Evolutionary conservation across 2,888 invertebrate species (phyloP), one percentile per base, ranked within the genome.

Genomic region (Acronicta aceris): DNA sequence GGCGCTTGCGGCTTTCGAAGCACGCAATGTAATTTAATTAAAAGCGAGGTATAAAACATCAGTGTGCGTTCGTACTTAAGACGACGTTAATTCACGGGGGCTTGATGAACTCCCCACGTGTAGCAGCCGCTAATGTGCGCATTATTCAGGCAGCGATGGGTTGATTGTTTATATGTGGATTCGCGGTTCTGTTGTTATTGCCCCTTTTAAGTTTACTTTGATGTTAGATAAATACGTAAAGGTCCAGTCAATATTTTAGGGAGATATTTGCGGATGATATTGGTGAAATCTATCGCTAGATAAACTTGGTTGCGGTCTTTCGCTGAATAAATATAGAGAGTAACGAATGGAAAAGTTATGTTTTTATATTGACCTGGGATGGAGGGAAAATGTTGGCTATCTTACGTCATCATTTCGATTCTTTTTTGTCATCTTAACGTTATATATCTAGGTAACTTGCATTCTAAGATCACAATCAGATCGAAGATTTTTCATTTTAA

Each of bases 21-120:
- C 87, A 90, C 90, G 89, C 88, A 81, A 88, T 82, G 86, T 90
- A 89, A 91, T 92, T 92, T 91, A 91, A 92, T 92, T 91, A 92
- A 86, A 89, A 83, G 84, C 83, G 75, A 81, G 78, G 83, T 87
- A 89, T 89, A 89, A 89, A 90, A 90, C 87, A 88, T 83, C 79
- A 83, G 78, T 80, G 81, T 85, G 81, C 79, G 82, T 82, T 83
- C 78, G 84, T 85, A 86, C 87, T 88, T 86, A 86, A 87, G 83
- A 81, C 81, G 78, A 80, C 79, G 84, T 88, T 87, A 88, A 89
- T 87, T 86, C 83, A 73, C 65, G 48, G 66, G 77, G 80, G 76
- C 84, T 83, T 89, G 88, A 89, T 90, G 89, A 89, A 90, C 84
- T 84, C 21, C 81, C 81, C 84, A 81, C 79, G 81, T 82, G 84